Evolutionary conservation across 1,140 invertebrate species (phyloP).

Genomic region (Papilio aristodemus): DNA sequence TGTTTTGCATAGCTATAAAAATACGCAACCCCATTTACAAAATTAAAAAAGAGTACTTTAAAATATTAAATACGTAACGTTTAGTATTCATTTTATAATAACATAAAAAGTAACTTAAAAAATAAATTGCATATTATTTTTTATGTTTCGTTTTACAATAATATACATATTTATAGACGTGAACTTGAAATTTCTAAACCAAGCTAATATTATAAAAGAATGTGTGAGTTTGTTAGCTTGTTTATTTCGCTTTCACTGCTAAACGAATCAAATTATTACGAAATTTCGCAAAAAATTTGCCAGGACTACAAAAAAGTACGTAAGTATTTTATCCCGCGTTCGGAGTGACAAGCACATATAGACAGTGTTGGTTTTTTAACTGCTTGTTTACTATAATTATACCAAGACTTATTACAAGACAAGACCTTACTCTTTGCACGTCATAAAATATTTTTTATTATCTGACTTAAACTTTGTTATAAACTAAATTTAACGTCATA

Average conservation of each 20-base stretch:
- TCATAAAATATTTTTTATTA: constrained; percentile 4
- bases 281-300: too few relatives aligned
- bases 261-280: too few relatives aligned
- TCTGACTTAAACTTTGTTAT: neutral
- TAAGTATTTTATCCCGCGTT: too few relatives aligned
- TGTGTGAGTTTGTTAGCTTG: too few relatives aligned
- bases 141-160: too few relatives aligned
- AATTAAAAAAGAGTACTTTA: constrained; percentile 1
- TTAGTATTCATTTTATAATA: neutral
- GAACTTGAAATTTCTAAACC: too few relatives aligned
- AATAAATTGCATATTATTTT: neutral
- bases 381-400: constrained; percentile 19
- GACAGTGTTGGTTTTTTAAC: neutral
- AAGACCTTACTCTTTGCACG: neutral
- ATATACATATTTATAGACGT: too few relatives aligned
- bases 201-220: too few relatives aligned
- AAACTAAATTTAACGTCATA: neutral
- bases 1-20: constrained; percentile 7
- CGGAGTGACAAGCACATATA: too few relatives aligned
- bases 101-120: neutral
- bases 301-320: too few relatives aligned
- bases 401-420: constrained; percentile 1
- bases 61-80: neutral
- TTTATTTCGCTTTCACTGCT: too few relatives aligned
- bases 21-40: neutral